Evolutionary conservation across 2,797 vertebrate genomes (phyloP).

Genomic region (Adrianichthys oophorus): DNA sequence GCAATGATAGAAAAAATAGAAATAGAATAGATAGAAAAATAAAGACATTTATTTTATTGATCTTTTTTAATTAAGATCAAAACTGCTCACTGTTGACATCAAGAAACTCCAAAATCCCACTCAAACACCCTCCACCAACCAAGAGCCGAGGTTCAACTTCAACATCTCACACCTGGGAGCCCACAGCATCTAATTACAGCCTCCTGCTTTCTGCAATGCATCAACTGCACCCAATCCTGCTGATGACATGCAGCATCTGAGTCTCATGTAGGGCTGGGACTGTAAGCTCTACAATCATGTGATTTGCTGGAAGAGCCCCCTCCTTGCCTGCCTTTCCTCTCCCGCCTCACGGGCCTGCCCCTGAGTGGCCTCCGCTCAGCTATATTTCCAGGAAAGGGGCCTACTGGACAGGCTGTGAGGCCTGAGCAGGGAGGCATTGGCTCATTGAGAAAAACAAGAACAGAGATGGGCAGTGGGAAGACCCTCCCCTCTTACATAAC

Average conservation of each 20-base stretch:
- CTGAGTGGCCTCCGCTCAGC: slow-evolving; percentile 77
- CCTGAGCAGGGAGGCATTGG: slow-evolving; percentile 79
- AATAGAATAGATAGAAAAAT: too few relatives aligned
- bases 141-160: slow-evolving; percentile 31
- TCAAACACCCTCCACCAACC: slow-evolving; percentile 1
- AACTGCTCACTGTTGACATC: neutral
- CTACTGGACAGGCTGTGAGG: slow-evolving; percentile 80
- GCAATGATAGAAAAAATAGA: too few relatives aligned
- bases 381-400: slow-evolving; percentile 84
- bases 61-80: too few relatives aligned
- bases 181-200: slow-evolving; percentile 41
- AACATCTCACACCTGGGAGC: slow-evolving; percentile 37
- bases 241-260: slow-evolving; percentile 67
- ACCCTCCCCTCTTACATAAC: slow-evolving; percentile 79
- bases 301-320: slow-evolving; percentile 77
- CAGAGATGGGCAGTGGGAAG: slow-evolving; percentile 78
- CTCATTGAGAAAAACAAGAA: slow-evolving; percentile 88
- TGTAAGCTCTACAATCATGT: slow-evolving; percentile 74
- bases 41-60: too few relatives aligned
- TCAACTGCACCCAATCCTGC: slow-evolving; percentile 45
- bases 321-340: slow-evolving; percentile 31
- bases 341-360: slow-evolving; percentile 66
- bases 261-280: slow-evolving; percentile 65
- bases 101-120: neutral
- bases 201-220: slow-evolving; percentile 42